Evolutionary conservation across 2,113 vertebrate species (phyloP).

Genomic region (Phainopepla nitens): DNA sequence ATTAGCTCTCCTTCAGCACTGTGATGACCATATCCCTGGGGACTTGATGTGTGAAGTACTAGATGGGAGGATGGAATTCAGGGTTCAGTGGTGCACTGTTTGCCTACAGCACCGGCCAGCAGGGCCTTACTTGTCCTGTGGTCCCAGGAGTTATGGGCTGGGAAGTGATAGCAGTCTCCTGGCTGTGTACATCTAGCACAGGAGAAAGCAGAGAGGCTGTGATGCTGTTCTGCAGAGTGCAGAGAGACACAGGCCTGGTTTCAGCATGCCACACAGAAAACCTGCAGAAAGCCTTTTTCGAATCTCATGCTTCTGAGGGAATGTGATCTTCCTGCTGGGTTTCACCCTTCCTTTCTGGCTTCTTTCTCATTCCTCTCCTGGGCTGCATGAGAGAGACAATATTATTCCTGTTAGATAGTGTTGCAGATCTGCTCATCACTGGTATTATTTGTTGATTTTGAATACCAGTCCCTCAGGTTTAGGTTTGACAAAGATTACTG

Average conservation of each 20-base stretch:
- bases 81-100: fast-evolving
- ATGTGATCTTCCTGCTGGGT: not conserved
- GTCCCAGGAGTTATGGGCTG: not conserved
- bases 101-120: not conserved
- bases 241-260: not conserved
- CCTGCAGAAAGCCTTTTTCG: not conserved
- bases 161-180: not conserved
- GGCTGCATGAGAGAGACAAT: not conserved
- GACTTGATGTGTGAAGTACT: not conserved
- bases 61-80: not conserved
- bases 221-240: not conserved
- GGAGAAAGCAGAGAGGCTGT: not conserved
- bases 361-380: not conserved
- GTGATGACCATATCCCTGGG: fast-evolving
- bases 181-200: too few relatives aligned
- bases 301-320: not conserved
- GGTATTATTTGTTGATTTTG: not conserved
- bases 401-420: not conserved
- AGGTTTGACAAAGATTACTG: not conserved
- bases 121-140: not conserved
- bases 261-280: not conserved
- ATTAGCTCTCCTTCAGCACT: not conserved
- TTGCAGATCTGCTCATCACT: not conserved
- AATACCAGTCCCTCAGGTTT: not conserved
- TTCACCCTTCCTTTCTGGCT: not conserved